These are phyloP conservation scores for Drosophila robusta DNA, from an alignment of 2,888 invertebrate genomes.

Conservation along the genomic window DNA sequence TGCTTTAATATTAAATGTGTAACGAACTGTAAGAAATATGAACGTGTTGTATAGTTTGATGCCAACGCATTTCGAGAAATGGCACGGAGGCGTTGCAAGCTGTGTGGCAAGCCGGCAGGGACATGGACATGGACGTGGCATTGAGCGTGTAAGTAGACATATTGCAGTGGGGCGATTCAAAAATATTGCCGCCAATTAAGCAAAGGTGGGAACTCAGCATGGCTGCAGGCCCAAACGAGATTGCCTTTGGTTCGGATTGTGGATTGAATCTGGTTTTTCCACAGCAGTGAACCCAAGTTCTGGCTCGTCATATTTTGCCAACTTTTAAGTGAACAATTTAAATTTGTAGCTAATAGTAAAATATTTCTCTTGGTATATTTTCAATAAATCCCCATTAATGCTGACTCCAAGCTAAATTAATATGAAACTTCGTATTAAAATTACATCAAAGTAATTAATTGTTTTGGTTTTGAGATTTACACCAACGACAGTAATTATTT, in stretches of 20 bases:
- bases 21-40: constrained; percentile 80
- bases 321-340: not conserved
- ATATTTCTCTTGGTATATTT: no score
- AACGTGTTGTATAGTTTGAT: constrained; percentile 76
- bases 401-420: no score
- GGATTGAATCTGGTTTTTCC: not conserved
- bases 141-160: constrained; percentile 46
- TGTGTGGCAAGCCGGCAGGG: not conserved
- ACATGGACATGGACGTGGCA: constrained; percentile 53
- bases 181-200: constrained; percentile 35
- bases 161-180: constrained; percentile 40
- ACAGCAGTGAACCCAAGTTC: not conserved
- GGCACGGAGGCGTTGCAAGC: constrained; percentile 1
- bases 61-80: constrained; percentile 63
- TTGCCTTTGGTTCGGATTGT: not conserved
- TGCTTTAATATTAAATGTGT: constrained; percentile 80
- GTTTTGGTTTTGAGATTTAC: no score
- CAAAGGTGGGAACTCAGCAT: not conserved
- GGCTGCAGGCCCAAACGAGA: not conserved
- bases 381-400: no score
- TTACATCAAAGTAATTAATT: no score
- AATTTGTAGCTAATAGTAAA: not conserved
- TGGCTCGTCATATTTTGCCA: not conserved
- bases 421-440: no score
- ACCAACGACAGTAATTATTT: no score